Evolutionary conservation across 2,888 invertebrate genomes (phyloP).

Genomic region (Drosophila cognata): DNA sequence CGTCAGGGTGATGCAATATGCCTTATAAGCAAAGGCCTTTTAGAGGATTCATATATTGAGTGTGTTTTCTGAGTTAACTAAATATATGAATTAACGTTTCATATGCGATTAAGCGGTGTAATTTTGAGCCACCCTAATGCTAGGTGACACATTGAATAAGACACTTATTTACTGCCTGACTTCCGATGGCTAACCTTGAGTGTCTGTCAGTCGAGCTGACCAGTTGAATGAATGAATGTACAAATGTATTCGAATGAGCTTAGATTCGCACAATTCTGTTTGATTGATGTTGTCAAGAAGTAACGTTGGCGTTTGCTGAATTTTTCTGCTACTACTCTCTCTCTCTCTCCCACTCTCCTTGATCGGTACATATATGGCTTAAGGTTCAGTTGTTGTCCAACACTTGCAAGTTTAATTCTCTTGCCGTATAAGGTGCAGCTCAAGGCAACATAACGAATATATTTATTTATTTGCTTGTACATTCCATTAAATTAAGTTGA

Average conservation of each 20-base stretch:
- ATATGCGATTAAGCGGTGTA: too few relatives aligned
- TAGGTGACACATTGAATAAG: conserved; percentile 60
- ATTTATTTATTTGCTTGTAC: conserved; percentile 6
- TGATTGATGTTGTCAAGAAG: conserved; percentile 32
- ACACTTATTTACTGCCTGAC: conserved; percentile 50
- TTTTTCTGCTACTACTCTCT: conserved; percentile 8
- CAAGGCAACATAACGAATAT: conserved; percentile 37
- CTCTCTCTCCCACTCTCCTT: conserved; percentile 1
- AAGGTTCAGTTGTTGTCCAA: conserved; percentile 28
- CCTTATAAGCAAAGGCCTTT: conserved; percentile 16
- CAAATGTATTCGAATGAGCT: conserved; percentile 3
- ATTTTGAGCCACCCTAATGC: conserved; percentile 44
- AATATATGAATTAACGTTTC: not conserved
- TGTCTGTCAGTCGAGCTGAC: conserved; percentile 36
- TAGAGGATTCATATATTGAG: conserved; percentile 3
- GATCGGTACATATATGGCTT: conserved; percentile 17
- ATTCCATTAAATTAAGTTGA: conserved; percentile 26
- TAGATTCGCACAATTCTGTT: conserved; percentile 46
- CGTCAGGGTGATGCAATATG: conserved; percentile 57
- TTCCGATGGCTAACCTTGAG: conserved; percentile 73
- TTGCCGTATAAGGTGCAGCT: conserved; percentile 48
- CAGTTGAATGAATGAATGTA: conserved; percentile 39
- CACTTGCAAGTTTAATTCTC: conserved; percentile 36
- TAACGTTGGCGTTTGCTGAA: conserved; percentile 46
- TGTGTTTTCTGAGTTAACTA: not conserved